Conservation (phyloP, 1,140 invertebrate species). For the Plectrocnemia conspersa region DNA sequence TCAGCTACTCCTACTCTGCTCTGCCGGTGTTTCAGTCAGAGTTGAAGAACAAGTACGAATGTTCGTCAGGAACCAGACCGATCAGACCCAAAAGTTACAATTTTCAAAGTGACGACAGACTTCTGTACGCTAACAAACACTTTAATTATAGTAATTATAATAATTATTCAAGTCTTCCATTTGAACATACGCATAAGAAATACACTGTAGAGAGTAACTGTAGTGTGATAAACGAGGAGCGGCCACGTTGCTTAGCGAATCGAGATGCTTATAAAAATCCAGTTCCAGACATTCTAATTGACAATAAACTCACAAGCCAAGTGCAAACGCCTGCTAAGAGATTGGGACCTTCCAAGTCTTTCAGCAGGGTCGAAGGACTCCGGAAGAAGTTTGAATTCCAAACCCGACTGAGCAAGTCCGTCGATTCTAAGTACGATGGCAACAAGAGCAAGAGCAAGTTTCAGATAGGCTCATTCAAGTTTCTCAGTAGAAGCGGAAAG, state of each 20-base stretch:
- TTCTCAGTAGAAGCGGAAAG: too few species aligned
- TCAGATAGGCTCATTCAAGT: too few species aligned
- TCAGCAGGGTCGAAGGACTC: constrained; percentile 13
- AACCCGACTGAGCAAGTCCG: neutral
- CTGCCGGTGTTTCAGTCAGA: constrained; percentile 23
- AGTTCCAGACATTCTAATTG: too few species aligned
- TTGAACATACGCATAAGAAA: neutral
- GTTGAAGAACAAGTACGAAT: constrained; percentile 7
- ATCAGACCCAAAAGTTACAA: too few species aligned
- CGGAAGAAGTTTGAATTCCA: constrained; percentile 20
- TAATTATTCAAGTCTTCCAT: constrained; percentile 11
- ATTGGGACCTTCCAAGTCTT: constrained; percentile 12
- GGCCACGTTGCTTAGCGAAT: too few species aligned
- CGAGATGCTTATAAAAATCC: too few species aligned
- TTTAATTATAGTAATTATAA: neutral
- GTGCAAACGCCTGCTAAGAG: too few species aligned
- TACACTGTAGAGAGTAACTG: neutral
- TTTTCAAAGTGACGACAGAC: too few species aligned
- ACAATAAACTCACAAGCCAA: too few species aligned
- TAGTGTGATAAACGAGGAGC: neutral
- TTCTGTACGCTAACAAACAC: neutral
- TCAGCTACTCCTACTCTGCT: constrained; percentile 34
- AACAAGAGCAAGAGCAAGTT: too few species aligned
- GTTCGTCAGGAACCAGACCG: too few species aligned
- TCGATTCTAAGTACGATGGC: too few species aligned